Conservation (phyloP, 2,113 vertebrate genomes). For the Hydropotes inermis region DNA sequence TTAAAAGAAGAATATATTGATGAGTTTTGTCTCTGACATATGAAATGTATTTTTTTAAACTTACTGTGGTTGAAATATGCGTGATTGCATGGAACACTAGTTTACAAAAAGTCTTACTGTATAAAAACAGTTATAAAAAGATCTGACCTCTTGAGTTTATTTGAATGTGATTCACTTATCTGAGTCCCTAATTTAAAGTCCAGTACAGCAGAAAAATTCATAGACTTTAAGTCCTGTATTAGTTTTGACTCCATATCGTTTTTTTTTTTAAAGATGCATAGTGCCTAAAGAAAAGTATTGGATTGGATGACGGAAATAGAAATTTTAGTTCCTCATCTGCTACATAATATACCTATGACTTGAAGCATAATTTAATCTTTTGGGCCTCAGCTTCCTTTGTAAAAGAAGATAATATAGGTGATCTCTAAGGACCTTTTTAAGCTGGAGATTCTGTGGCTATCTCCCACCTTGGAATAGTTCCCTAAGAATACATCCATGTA, state of each 20-base stretch:
- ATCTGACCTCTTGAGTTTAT: neutral
- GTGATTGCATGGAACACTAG: neutral
- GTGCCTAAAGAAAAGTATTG: neutral
- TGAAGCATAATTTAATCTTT: neutral
- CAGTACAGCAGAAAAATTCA: neutral
- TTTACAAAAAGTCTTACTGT: conserved; percentile 11
- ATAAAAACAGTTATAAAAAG: conserved; percentile 12
- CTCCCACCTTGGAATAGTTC: neutral
- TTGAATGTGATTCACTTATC: neutral
- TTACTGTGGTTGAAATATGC: conserved; percentile 32
- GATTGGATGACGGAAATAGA: neutral
- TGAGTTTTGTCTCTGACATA: conserved; percentile 14
- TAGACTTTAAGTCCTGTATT: neutral
- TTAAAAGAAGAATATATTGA: neutral
- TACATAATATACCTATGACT: neutral
- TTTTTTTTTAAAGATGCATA: neutral
- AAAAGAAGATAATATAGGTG: neutral
- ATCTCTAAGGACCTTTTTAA: neutral
- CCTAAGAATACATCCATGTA: neutral
- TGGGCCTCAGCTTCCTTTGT: conserved; percentile 23
- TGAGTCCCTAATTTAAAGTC: neutral
- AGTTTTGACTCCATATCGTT: neutral
- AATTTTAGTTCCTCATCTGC: conserved; percentile 3
- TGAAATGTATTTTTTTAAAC: conserved; percentile 4
- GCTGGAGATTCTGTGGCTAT: neutral